Percentiles rank a stretch among this genome's conserved stretches.
Conservation (phyloP, 2,888 invertebrate species). For the Campoplex nolae region DNA sequence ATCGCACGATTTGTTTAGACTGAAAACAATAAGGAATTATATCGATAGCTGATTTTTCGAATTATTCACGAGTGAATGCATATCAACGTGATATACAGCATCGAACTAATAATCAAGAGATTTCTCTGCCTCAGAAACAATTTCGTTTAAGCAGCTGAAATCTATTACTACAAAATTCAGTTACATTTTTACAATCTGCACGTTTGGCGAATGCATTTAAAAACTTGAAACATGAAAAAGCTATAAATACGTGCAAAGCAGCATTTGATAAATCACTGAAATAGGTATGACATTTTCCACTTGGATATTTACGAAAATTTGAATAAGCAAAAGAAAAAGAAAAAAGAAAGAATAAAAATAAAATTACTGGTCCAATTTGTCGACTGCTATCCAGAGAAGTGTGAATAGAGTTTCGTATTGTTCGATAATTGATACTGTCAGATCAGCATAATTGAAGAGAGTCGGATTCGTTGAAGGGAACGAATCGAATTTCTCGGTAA, state of each 20-base stretch:
- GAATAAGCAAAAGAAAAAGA: background rate
- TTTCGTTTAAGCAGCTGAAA: background rate
- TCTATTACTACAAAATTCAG: background rate
- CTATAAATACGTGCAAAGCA: background rate
- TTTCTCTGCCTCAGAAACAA: background rate
- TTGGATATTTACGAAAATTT: background rate
- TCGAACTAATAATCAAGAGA: background rate
- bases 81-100: background rate
- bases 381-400: background rate
- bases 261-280: background rate
- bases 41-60: background rate
- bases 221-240: background rate
- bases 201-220: background rate
- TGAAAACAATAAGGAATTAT: background rate
- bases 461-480: slow-evolving; percentile 11
- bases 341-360: background rate
- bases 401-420: background rate
- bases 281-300: background rate
- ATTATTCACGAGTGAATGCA: background rate
- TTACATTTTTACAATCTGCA: background rate
- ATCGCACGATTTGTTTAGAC: background rate
- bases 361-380: slow-evolving; percentile 10
- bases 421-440: slow-evolving; percentile 9
- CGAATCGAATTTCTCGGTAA: slow-evolving; percentile 26
- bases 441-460: slow-evolving; percentile 18